Evolutionary conservation across 2,797 vertebrate genomes (phyloP), one percentile per base, ranked within the genome.

Genomic region (Ceyx erithaca): DNA sequence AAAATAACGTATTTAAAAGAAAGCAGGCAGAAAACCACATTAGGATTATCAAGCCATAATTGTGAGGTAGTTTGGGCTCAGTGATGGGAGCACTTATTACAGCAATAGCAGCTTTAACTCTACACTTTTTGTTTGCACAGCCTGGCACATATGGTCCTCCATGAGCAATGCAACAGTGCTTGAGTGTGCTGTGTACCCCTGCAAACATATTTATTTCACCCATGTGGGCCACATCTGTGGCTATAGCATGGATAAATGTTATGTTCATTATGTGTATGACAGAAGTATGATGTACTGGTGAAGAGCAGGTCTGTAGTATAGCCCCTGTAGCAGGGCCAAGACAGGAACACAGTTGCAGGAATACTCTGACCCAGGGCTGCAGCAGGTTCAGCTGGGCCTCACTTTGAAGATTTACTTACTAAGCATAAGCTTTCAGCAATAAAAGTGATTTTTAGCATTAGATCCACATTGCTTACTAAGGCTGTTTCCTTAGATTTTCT

Each of bases 51-150:
- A 28, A 25, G 7, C 35, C 79, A 19, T 63, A 73, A 79, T 30
- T 85, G n/a, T 23, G 15, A 30, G 18, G 40, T 41, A 15, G 9
- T 90, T 76, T 37, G 33, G 25, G 59, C 41, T 82, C 25, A 59
- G 37, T 5, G 52, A 35, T 9, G 23, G 25, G n/a, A 23, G 2
- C 59, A 16, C 45, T 67, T 51, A 37, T 6, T 20, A 31, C 54
- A 77, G 71, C 48, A 79, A 31, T 28, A 64, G 80, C 83, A 92
- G 70, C 64, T 92, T 55, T 55, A 61, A 72, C 63, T 63, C 51
- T 8, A 9, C 5, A 4, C 10, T 16, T 68, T 18, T 17, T 76
- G 22, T 84, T 73, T 73, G 45, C 80, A 52, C 33, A 63, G 64
- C n/a, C 68, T 11, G 0, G 33, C 54, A 23, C 63, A 66, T 69